A percentile compares a stretch with the other conserved stretches of the same genome.
Evolutionary conservation across 37 sponge, comb jelly and placozoan species (phyloP).

Genomic region (Hormiphora californensis): DNA sequence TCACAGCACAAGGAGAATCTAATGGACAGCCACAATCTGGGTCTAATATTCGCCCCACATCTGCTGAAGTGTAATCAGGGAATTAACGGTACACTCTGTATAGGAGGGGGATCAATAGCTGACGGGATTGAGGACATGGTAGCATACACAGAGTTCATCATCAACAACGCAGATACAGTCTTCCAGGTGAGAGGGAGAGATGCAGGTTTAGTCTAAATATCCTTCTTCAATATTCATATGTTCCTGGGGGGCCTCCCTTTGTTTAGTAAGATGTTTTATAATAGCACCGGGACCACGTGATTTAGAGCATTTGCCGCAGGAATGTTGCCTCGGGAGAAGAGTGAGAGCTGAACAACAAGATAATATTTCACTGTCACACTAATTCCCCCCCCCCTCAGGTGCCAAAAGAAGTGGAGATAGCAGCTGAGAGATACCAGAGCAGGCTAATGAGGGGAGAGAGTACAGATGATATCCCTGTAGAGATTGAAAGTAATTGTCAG

Average conservation of each 20-base stretch:
- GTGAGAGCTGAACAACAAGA: too few relatives aligned
- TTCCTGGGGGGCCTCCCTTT: too few relatives aligned
- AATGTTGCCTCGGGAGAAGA: too few relatives aligned
- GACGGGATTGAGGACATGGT: slow-evolving; percentile 27
- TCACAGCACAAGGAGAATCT: neutral
- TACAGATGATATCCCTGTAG: slow-evolving; percentile 8
- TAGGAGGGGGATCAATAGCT: slow-evolving; percentile 4
- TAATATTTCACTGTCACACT: neutral
- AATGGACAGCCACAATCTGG: slow-evolving; percentile 49
- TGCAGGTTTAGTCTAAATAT: too few relatives aligned
- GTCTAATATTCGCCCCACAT: slow-evolving; percentile 44
- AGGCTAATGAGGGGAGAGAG: slow-evolving; percentile 4
- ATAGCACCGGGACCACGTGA: too few relatives aligned
- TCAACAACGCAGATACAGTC: neutral
- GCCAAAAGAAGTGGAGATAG: neutral
- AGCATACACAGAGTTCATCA: neutral
- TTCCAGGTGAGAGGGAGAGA: neutral
- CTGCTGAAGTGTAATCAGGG: slow-evolving; percentile 21
- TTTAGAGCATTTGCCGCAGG: too few relatives aligned
- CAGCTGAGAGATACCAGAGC: neutral
- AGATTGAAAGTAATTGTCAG: neutral
- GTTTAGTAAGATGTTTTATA: too few relatives aligned
- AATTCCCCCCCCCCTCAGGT: neutral
- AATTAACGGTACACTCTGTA: neutral
- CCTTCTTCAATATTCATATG: too few relatives aligned